phyloP scores from a whole-genome alignment of 2,797 vertebrate species.

The Pantherophis vulpinus region DNA sequence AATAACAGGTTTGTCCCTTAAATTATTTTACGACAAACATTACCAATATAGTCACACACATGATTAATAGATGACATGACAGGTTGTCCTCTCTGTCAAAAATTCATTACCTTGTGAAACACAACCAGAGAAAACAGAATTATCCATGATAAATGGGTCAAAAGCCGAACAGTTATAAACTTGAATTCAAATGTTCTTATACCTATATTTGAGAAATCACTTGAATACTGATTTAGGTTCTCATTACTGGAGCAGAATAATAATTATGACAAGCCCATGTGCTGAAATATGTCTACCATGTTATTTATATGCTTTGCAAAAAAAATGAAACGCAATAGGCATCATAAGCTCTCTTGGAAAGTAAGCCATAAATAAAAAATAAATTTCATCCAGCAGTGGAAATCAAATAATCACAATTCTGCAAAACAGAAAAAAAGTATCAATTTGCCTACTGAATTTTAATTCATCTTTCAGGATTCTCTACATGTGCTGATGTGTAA shows the following conservation, averaged over 20 bases:
- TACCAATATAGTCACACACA: not conserved
- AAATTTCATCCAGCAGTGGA: not conserved
- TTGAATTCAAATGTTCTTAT: not conserved
- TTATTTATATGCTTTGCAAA: not conserved
- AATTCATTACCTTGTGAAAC: not conserved
- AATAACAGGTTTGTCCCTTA: not conserved
- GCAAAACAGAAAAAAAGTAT: not conserved
- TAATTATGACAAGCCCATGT: conserved; percentile 3
- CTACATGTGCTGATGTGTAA: not conserved
- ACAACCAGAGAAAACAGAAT: conserved; percentile 8
- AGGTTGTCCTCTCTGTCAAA: not conserved
- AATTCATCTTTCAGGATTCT: not conserved
- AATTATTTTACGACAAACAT: conserved; percentile 11
- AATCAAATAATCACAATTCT: not conserved
- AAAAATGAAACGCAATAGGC: not conserved
- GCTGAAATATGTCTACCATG: not conserved
- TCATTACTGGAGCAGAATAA: not conserved
- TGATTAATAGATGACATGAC: not conserved
- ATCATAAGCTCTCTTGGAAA: not conserved
- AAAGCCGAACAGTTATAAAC: not conserved
- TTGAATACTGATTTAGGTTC: not conserved
- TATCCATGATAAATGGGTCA: not conserved
- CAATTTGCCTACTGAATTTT: not conserved
- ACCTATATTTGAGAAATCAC: not conserved
- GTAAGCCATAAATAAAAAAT: not conserved